These are phyloP conservation scores for Camelus bactrianus DNA, from an alignment of 2,113 vertebrate species.

Conservation along the genomic window DNA sequence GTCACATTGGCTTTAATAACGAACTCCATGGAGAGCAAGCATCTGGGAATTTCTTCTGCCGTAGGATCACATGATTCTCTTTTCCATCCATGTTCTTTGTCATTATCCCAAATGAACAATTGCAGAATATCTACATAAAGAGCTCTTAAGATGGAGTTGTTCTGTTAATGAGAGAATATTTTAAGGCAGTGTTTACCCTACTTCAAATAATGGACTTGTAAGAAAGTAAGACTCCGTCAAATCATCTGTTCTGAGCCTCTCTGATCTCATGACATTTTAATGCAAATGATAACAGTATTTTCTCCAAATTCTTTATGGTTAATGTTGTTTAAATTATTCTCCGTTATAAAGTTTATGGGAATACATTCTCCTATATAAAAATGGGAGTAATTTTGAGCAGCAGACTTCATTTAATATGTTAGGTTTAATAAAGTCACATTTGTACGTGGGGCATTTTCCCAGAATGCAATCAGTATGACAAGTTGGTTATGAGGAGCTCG, in stretches of 20 bases:
- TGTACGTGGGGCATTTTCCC: constrained; percentile 75
- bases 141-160: not conserved
- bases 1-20: not conserved
- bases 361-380: constrained; percentile 72
- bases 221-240: constrained; percentile 44
- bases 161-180: constrained; percentile 48
- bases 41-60: not conserved
- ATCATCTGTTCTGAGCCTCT: constrained; percentile 20
- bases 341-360: constrained; percentile 80
- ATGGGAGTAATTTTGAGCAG: constrained; percentile 76
- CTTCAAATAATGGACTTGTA: constrained; percentile 6
- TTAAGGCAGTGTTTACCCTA: not conserved
- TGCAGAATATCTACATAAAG: constrained; percentile 36
- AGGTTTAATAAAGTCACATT: constrained; percentile 84
- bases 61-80: not conserved
- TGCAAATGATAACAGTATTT: constrained; percentile 65
- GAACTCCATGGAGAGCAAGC: not conserved
- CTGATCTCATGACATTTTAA: constrained; percentile 76
- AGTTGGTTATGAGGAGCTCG: constrained; percentile 82
- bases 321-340: constrained; percentile 81
- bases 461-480: constrained; percentile 84
- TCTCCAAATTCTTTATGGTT: constrained; percentile 68
- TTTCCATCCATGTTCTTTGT: not conserved
- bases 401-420: constrained; percentile 76
- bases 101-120: constrained; percentile 38